Percentiles rank a stretch among this genome's conserved stretches.
phyloP scores from a whole-genome alignment of 1,140 invertebrate species.

The Tetragonula clypearis region DNA sequence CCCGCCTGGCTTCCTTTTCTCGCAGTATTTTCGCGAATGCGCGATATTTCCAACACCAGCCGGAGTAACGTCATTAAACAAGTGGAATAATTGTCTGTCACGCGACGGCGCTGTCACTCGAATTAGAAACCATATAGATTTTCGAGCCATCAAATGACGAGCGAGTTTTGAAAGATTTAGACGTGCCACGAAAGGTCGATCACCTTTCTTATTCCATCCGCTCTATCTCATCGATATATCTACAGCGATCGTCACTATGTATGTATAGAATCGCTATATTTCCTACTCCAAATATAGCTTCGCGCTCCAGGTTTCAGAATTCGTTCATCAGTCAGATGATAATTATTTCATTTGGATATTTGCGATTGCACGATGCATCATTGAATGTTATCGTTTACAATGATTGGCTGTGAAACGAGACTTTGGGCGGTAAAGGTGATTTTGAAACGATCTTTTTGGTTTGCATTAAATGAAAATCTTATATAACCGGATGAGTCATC shows the following conservation, averaged over 20 bases:
- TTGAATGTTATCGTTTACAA: no score
- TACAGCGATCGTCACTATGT: no score
- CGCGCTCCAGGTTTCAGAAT: background rate
- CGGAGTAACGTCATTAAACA: slow-evolving; percentile 32
- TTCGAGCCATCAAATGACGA: background rate
- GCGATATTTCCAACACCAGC: slow-evolving; percentile 52
- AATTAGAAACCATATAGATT: slow-evolving; percentile 32
- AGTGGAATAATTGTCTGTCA: slow-evolving; percentile 24
- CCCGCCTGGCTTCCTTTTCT: slow-evolving; percentile 45
- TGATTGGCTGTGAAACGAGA: no score
- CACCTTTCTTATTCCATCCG: background rate
- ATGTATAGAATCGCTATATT: background rate
- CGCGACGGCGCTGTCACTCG: slow-evolving; percentile 2
- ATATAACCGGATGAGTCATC: no score
- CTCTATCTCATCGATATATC: background rate
- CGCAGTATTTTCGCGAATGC: slow-evolving; percentile 15
- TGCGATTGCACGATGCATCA: no score
- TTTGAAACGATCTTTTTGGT: no score
- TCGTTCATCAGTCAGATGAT: background rate
- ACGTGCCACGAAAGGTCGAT: slow-evolving; percentile 5
- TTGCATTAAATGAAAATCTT: no score
- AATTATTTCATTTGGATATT: no score
- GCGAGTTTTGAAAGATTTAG: slow-evolving; percentile 17
- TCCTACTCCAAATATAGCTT: no score
- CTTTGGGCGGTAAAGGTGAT: no score